Conservation (phyloP, 2,113 vertebrate genomes). For the Seriola quinqueradiata region DNA sequence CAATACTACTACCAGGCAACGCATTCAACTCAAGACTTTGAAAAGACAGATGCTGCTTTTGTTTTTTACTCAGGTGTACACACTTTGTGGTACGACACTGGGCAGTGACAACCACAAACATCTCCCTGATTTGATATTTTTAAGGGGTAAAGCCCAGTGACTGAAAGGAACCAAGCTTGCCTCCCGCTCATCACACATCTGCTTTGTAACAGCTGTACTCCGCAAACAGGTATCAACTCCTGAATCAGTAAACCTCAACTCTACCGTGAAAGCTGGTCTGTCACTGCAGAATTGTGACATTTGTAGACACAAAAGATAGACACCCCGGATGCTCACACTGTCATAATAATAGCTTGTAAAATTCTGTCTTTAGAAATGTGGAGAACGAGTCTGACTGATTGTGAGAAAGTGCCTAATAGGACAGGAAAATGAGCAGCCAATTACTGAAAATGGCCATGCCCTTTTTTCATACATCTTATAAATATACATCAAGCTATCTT, state of each 20-base stretch:
- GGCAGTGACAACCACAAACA: constrained; percentile 6
- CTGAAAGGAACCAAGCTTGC: constrained; percentile 3
- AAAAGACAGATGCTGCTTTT: neutral
- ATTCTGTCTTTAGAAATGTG: constrained; percentile 45
- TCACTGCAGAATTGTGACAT: constrained; percentile 16
- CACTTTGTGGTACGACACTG: neutral
- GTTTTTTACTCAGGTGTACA: neutral
- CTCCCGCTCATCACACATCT: neutral
- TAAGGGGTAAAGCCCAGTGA: neutral
- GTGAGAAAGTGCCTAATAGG: constrained; percentile 54
- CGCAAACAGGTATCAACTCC: constrained; percentile 30
- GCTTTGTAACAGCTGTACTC: constrained; percentile 27
- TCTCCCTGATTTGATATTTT: neutral
- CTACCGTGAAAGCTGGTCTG: constrained; percentile 11
- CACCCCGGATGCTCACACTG: neutral
- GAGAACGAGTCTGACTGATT: constrained; percentile 42
- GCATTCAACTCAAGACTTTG: neutral
- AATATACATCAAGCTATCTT: constrained; percentile 58
- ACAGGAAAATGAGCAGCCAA: constrained; percentile 63
- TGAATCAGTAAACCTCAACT: constrained; percentile 28
- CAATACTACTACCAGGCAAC: constrained; percentile 2
- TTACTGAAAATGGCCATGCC: constrained; percentile 54
- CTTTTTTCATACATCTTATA: constrained; percentile 46
- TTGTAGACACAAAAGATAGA: constrained; percentile 3
- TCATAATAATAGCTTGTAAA: constrained; percentile 47